phyloP scores from a whole-genome alignment of 2,888 invertebrate genomes.

The Phaonia tiefii region DNA sequence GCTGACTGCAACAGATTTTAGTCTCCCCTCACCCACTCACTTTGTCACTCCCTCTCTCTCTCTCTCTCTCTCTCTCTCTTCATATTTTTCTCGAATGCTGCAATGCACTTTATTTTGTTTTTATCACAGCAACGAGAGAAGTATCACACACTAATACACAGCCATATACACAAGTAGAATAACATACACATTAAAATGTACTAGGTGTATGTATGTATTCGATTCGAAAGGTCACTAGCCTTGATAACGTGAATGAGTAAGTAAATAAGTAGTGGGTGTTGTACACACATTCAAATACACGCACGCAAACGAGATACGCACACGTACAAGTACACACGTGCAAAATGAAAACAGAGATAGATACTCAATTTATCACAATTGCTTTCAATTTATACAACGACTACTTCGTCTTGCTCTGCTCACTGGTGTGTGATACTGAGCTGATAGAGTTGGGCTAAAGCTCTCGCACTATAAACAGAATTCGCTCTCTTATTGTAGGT shows the following conservation, averaged over 20 bases:
- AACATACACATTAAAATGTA: too few species aligned
- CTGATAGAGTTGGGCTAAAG: too few species aligned
- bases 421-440: not conserved
- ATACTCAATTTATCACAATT: slow-evolving; percentile 67
- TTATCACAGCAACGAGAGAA: not conserved
- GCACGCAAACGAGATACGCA: not conserved
- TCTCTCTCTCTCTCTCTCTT: too few species aligned
- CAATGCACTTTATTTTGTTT: slow-evolving; percentile 34
- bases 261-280: slow-evolving; percentile 62
- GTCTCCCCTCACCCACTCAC: not conserved
- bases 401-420: not conserved
- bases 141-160: too few species aligned
- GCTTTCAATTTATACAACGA: slow-evolving; percentile 61
- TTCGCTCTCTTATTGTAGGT: too few species aligned
- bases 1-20: not conserved
- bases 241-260: slow-evolving; percentile 59
- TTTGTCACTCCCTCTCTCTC: too few species aligned
- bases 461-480: too few species aligned
- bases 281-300: slow-evolving; percentile 30
- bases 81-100: not conserved
- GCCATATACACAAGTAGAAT: too few species aligned
- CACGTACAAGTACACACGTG: slow-evolving; percentile 55
- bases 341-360: slow-evolving; percentile 64
- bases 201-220: not conserved
- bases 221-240: slow-evolving; percentile 65